A percentile compares a stretch with the other conserved stretches of the same genome.
phyloP scores from a whole-genome alignment of 2,797 vertebrate genomes.

The Triplophysa bombifrons region DNA sequence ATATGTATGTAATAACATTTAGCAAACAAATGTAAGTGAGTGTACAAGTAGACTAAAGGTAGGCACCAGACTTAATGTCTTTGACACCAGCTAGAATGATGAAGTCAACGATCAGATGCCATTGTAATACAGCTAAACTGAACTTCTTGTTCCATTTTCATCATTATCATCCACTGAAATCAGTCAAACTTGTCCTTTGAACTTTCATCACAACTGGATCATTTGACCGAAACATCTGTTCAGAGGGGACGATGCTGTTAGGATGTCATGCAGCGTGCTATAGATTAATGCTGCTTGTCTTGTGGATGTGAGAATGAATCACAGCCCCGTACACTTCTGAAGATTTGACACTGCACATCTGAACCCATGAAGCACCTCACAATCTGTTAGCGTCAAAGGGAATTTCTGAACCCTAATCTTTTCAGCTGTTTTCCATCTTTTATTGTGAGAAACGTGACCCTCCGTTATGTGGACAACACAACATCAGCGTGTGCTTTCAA shows the following conservation, averaged over 20 bases:
- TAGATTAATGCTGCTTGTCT: conserved; percentile 24
- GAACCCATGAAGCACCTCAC: conserved; percentile 38
- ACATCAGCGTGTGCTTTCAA: conserved; percentile 20
- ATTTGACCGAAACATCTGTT: conserved; percentile 4
- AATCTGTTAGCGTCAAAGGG: conserved; percentile 59
- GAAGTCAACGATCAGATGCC: too few species aligned
- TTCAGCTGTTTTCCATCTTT: conserved; percentile 47
- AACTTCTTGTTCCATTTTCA: too few species aligned
- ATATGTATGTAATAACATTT: too few species aligned
- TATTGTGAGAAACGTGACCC: conserved; percentile 48
- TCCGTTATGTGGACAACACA: conserved; percentile 22
- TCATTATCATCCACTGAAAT: neutral
- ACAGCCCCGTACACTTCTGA: conserved; percentile 46
- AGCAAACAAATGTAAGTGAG: too few species aligned
- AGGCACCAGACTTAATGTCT: too few species aligned
- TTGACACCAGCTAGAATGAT: too few species aligned
- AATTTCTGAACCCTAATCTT: conserved; percentile 41
- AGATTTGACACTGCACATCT: conserved; percentile 54
- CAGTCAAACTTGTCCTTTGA: too few species aligned
- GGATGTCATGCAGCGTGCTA: conserved; percentile 4
- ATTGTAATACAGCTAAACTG: too few species aligned
- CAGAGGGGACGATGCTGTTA: conserved; percentile 23
- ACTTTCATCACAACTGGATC: neutral
- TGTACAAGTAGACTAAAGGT: too few species aligned
- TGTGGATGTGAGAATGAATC: conserved; percentile 17